Conservation (phyloP, 2,113 vertebrate genomes). For the Zosterops borbonicus region DNA sequence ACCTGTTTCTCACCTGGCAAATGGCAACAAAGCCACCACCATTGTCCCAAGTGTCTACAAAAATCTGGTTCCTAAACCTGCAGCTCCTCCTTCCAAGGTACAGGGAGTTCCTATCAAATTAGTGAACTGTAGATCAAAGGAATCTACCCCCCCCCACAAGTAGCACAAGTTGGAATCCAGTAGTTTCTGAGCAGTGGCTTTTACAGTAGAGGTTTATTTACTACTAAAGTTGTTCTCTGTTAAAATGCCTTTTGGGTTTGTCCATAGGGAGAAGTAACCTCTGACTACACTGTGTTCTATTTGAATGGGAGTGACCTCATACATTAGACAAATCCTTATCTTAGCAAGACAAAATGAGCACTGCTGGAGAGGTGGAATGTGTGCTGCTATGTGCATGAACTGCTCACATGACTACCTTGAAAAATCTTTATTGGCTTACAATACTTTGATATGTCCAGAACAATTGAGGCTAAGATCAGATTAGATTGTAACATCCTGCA, state of each 20-base stretch:
- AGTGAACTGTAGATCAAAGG: neutral
- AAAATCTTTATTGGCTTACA: slow-evolving; percentile 14
- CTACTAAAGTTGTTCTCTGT: neutral
- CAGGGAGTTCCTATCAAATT: neutral
- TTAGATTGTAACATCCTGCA: slow-evolving; percentile 41
- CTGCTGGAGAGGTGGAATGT: neutral
- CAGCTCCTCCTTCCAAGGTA: slow-evolving; percentile 94
- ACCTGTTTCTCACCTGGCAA: slow-evolving; percentile 87
- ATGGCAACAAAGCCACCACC: slow-evolving; percentile 89
- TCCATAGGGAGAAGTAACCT: neutral
- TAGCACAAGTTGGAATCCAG: neutral
- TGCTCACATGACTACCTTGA: neutral
- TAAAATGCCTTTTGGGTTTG: neutral
- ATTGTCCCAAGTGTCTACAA: slow-evolving; percentile 96
- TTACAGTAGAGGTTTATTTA: neutral
- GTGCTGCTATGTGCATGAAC: neutral
- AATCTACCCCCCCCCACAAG: neutral
- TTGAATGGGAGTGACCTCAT: neutral
- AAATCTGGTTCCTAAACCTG: slow-evolving; percentile 96
- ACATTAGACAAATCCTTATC: neutral
- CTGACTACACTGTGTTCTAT: neutral
- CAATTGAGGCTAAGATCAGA: slow-evolving; percentile 4
- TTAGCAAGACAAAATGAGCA: neutral
- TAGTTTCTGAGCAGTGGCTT: neutral
- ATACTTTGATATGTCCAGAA: slow-evolving; percentile 30